These are phyloP conservation scores for Mamestra brassicae DNA, from an alignment of 2,888 invertebrate species.

Conservation along the genomic window DNA sequence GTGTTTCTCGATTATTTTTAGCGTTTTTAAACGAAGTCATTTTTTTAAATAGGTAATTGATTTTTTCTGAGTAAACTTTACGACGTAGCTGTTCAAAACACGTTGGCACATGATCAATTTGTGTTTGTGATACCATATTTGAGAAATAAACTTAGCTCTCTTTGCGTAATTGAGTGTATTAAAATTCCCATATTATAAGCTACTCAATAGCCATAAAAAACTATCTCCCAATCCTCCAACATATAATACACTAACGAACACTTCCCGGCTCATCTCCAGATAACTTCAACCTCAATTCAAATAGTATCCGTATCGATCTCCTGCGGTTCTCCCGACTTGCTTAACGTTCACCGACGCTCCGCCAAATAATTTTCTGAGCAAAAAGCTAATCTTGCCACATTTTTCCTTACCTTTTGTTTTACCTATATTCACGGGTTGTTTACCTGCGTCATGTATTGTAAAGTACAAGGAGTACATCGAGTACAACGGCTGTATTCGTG, in stretches of 20 bases:
- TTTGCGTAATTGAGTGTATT: neutral
- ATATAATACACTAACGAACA: conserved; percentile 14
- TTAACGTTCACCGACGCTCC: conserved; percentile 19
- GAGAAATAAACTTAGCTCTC: neutral
- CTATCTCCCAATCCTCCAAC: neutral
- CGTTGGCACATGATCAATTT: neutral
- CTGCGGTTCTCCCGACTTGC: conserved; percentile 29
- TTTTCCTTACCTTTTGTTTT: conserved; percentile 40
- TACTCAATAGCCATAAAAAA: neutral
- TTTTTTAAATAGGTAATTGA: conserved; percentile 10
- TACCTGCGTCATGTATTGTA: conserved; percentile 51
- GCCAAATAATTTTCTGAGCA: conserved; percentile 45
- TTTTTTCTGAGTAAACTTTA: neutral
- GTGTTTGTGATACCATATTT: no score
- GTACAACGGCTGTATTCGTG: conserved; percentile 27
- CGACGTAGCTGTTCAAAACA: neutral
- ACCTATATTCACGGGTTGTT: conserved; percentile 56
- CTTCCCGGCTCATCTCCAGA: neutral
- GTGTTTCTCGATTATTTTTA: conserved; percentile 9
- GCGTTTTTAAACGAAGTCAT: conserved; percentile 11
- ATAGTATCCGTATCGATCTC: conserved; percentile 40
- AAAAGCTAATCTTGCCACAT: conserved; percentile 39
- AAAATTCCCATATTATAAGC: neutral
- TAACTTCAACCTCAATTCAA: conserved; percentile 24
- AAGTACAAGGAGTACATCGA: conserved; percentile 22